Evolutionary conservation across 2,888 invertebrate species (phyloP).

Genomic region (Dasypogon diadema): DNA sequence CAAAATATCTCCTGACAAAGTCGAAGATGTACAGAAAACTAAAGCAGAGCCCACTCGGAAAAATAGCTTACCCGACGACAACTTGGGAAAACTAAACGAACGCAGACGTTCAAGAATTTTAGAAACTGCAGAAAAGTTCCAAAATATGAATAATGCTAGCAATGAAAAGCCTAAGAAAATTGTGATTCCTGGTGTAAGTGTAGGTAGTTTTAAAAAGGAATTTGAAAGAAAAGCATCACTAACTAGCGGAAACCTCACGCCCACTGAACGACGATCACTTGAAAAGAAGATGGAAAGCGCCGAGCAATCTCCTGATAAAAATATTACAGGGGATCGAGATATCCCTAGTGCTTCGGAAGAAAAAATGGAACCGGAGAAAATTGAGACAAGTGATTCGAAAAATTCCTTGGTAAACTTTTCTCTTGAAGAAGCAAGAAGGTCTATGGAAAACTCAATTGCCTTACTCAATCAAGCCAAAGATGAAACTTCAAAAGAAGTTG

Average conservation of each 20-base stretch:
- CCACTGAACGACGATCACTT: conserved; percentile 63
- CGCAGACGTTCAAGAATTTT: conserved; percentile 77
- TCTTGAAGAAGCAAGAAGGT: conserved; percentile 71
- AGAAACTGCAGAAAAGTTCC: conserved; percentile 79
- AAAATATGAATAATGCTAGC: conserved; percentile 69
- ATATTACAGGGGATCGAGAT: not conserved
- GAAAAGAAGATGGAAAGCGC: conserved; percentile 54
- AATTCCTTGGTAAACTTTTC: conserved; percentile 70
- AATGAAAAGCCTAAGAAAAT: conserved; percentile 81
- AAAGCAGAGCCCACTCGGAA: conserved; percentile 61
- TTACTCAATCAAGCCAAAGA: conserved; percentile 71
- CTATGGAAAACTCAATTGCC: conserved; percentile 76
- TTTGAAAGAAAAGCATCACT: conserved; percentile 85
- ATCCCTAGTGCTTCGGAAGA: conserved; percentile 59
- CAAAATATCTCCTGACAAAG: conserved; percentile 58
- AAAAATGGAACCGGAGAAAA: conserved; percentile 52
- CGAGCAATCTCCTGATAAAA: conserved; percentile 1
- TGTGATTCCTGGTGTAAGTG: conserved; percentile 84
- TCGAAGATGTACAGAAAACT: conserved; percentile 56
- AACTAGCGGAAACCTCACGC: conserved; percentile 61
- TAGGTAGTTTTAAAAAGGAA: conserved; percentile 87
- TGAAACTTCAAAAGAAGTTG: conserved; percentile 66
- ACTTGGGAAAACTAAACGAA: conserved; percentile 70
- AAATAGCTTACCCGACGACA: conserved; percentile 67
- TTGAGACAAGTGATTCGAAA: conserved; percentile 72